Percentiles rank a stretch among this genome's conserved stretches.
These are phyloP conservation scores for Drosophila multiciliata DNA, from an alignment of 2,888 invertebrate genomes.

Conservation along the genomic window DNA sequence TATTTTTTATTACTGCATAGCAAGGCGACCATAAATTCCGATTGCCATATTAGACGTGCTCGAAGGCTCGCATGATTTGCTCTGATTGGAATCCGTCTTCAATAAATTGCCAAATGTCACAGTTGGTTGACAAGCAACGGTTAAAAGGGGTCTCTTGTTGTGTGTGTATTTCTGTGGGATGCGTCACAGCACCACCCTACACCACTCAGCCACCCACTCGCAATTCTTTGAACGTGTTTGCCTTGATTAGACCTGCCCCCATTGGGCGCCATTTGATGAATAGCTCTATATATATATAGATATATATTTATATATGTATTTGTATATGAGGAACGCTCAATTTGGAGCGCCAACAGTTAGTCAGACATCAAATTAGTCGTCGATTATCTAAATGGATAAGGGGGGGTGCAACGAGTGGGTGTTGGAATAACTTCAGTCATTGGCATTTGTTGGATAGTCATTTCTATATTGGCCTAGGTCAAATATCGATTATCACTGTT, in stretches of 20 bases:
- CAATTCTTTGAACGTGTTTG: slow-evolving; percentile 71
- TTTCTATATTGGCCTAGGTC: slow-evolving; percentile 78
- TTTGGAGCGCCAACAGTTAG: slow-evolving; percentile 54
- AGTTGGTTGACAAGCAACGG: slow-evolving; percentile 55
- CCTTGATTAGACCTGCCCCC: slow-evolving; percentile 59
- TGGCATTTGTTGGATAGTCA: slow-evolving; percentile 46
- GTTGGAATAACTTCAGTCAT: not conserved
- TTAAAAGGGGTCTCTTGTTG: not conserved
- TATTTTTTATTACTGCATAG: slow-evolving; percentile 69
- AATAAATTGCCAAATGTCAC: slow-evolving; percentile 80
- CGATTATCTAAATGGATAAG: slow-evolving; percentile 59
- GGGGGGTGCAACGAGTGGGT: not conserved
- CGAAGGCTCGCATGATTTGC: slow-evolving; percentile 72
- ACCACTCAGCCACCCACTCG: slow-evolving; percentile 2
- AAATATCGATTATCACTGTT: slow-evolving; percentile 75
- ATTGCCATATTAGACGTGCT: slow-evolving; percentile 62
- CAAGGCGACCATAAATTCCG: slow-evolving; percentile 73
- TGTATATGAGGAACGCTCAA: slow-evolving; percentile 28
- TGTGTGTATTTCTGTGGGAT: not conserved
- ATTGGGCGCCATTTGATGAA: slow-evolving; percentile 48
- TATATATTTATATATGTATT: too few species aligned
- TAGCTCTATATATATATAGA: slow-evolving; percentile 7
- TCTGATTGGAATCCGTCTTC: slow-evolving; percentile 78
- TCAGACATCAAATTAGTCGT: slow-evolving; percentile 76
- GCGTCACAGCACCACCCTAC: slow-evolving; percentile 2